A percentile compares a stretch with the other conserved stretches of the same genome.
These are phyloP conservation scores for Drosophila guanche DNA, from an alignment of 1,140 invertebrate species.

Conservation along the genomic window DNA sequence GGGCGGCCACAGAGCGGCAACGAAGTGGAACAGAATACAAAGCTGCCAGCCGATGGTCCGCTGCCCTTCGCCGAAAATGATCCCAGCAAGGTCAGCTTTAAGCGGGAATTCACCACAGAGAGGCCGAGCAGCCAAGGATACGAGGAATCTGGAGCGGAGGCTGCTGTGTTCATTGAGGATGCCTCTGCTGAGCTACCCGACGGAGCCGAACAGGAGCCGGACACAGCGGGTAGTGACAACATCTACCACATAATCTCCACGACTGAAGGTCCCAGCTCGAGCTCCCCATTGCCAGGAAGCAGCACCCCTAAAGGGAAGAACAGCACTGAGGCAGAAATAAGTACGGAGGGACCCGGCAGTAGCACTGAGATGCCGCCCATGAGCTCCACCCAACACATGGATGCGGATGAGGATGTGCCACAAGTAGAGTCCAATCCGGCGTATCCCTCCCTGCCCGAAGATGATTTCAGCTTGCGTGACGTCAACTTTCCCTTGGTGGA, in stretches of 20 bases:
- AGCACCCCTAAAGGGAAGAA: slow-evolving; percentile 1
- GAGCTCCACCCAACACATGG: slow-evolving; percentile 62
- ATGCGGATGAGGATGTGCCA: slow-evolving; percentile 71
- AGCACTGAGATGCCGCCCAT: slow-evolving; percentile 35
- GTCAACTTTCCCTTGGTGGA: slow-evolving; percentile 76
- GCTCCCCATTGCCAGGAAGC: not conserved
- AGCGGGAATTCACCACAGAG: slow-evolving; percentile 76
- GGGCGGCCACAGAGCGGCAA: slow-evolving; percentile 33
- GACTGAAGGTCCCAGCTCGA: slow-evolving; percentile 60
- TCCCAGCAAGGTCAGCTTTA: slow-evolving; percentile 79
- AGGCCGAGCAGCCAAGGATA: slow-evolving; percentile 24
- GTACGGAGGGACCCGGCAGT: slow-evolving; percentile 36
- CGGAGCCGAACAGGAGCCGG: slow-evolving; percentile 64
- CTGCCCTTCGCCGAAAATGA: slow-evolving; percentile 56
- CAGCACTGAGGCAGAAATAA: slow-evolving; percentile 28
- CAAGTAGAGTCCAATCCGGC: slow-evolving; percentile 79
- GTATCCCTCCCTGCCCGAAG: slow-evolving; percentile 76
- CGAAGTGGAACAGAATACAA: slow-evolving; percentile 19
- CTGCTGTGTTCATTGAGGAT: slow-evolving; percentile 40
- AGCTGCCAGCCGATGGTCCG: slow-evolving; percentile 51
- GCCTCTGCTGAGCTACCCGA: slow-evolving; percentile 34
- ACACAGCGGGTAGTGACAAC: slow-evolving; percentile 75
- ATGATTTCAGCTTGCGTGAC: slow-evolving; percentile 76
- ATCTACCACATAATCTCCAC: slow-evolving; percentile 81
- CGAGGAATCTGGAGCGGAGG: slow-evolving; percentile 10